Evolutionary conservation across 2,797 vertebrate genomes (phyloP), one percentile per base, ranked within the genome.

Genomic region (Tamandua tetradactyla): DNA sequence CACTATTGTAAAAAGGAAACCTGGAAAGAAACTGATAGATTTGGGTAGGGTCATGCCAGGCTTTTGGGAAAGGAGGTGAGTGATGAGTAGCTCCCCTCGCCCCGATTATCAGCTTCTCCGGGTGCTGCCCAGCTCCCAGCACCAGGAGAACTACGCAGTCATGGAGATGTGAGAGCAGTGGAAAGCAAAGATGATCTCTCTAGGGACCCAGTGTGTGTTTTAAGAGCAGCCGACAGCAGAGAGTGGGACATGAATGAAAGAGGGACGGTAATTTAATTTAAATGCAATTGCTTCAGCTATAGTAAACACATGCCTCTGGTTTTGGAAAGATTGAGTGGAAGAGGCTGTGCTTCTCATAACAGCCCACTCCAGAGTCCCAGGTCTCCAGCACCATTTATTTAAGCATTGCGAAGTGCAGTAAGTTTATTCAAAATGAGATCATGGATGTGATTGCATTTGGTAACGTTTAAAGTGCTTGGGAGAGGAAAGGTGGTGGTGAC

Each of bases 191-290:
- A 59, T 44, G 64, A 35, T 44, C 4, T 0, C 37, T 20, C 49
- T 47, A 25, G 59, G 93, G 84, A 74, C 62, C 62, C 13, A 6
- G 23, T 44, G 37, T 62, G 27, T 27, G 37, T 82, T 71, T 85
- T 66, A 57, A 71, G 35, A 76, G 40, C 32, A 66, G 69, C 35
- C 55, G 78, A 59, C 85, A 83, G 52, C 75, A 27, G 76, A 37
- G 52, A 55, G 57, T 25, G 55, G 55, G 7, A 57, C 47, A 0
- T 32, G 57, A 79, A 9, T 35, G 32, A 49, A 82, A 12, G 94
- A 85, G 78, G 71, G 59, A 30, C 22, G 1, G 44, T 75, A 30
- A 92, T 95, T 91, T 86, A 40, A 82, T 92, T 68, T 87, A 47
- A 74, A 47, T 12, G 75, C 79, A 75, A 5, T 62, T 86, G 86